A percentile compares a stretch with the other conserved stretches of the same genome.
phyloP scores from a whole-genome alignment of 2,888 invertebrate genomes.

The Adineta ricciae region DNA sequence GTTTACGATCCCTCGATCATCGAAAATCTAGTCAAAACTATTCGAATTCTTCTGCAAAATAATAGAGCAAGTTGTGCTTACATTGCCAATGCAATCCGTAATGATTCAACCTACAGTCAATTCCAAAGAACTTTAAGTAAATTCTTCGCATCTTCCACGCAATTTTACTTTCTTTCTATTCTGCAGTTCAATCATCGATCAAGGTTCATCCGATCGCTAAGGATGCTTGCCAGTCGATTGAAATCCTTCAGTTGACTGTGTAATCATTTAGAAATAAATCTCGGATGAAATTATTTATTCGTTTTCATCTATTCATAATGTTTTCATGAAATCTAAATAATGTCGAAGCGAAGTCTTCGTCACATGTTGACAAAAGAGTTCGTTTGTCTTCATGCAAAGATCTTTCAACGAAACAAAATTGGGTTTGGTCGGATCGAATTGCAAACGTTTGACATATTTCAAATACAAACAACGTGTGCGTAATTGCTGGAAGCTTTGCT shows the following conservation, averaged over 20 bases:
- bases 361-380: slow-evolving; percentile 65
- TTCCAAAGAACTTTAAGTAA: background rate
- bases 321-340: slow-evolving; percentile 73
- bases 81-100: background rate
- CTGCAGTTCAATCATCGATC: background rate
- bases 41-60: background rate
- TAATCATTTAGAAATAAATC: no score
- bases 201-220: background rate
- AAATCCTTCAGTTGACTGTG: background rate
- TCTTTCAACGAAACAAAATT: slow-evolving; percentile 66
- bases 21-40: background rate
- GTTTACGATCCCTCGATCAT: background rate
- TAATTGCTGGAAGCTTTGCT: slow-evolving; percentile 60
- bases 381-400: slow-evolving; percentile 63
- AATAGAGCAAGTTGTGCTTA: background rate
- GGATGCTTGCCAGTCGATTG: background rate
- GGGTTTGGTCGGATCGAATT: slow-evolving; percentile 69
- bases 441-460: slow-evolving; percentile 62
- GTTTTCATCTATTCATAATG: slow-evolving; percentile 40
- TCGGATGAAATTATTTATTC: no score
- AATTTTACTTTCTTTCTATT: background rate
- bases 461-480: slow-evolving; percentile 71
- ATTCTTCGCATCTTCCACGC: background rate
- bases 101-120: background rate
- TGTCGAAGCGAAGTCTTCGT: slow-evolving; percentile 67